These are phyloP conservation scores for Odobenus rosmarus DNA, from an alignment of 2,113 vertebrate species.

Conservation along the genomic window DNA sequence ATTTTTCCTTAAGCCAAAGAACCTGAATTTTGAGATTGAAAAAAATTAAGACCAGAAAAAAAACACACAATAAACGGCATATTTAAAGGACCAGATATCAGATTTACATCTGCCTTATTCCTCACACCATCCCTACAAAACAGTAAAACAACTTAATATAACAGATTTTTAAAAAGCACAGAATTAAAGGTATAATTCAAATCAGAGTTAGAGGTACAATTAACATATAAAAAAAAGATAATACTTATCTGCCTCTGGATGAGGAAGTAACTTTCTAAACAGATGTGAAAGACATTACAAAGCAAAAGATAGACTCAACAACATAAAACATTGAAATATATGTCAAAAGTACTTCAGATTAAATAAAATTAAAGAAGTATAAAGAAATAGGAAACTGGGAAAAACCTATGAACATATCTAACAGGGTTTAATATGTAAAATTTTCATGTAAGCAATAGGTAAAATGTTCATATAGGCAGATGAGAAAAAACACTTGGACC, in stretches of 20 bases:
- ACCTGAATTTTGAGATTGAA: not conserved
- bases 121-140: not conserved
- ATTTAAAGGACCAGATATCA: not conserved
- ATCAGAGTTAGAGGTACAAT: not conserved
- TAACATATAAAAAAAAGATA: not conserved
- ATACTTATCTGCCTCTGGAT: not conserved
- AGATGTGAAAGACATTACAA: not conserved
- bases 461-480: constrained; percentile 15
- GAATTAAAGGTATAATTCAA: not conserved
- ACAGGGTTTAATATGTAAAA: not conserved
- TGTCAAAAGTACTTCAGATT: not conserved
- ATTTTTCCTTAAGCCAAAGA: not conserved
- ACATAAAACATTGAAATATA: constrained; percentile 21
- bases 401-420: not conserved
- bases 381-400: not conserved
- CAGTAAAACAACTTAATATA: not conserved
- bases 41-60: not conserved
- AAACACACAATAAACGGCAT: not conserved
- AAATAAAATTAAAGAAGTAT: not conserved
- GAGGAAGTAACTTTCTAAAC: constrained; percentile 3
- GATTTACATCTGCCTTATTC: not conserved
- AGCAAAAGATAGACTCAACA: not conserved
- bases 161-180: not conserved
- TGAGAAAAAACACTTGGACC: not conserved
- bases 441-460: not conserved